Base-by-base conservation (phyloP, 2,113 vertebrate genomes). In the Apus apus region DNA sequence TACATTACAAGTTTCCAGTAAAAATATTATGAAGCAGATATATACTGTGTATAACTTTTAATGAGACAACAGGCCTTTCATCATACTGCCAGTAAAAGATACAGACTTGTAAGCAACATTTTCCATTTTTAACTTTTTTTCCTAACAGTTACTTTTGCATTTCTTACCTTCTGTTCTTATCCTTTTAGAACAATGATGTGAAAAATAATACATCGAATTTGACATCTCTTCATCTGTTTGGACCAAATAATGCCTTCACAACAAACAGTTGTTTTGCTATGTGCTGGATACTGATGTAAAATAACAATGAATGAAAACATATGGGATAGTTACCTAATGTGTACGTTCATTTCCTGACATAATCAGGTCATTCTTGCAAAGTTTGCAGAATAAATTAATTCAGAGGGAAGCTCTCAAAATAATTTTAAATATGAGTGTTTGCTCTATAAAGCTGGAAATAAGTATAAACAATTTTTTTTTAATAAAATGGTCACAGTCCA, bases 191-290 rank as follows among this genome's bases (percentile, higher is more conserved):
- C 15, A 80, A 70, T 48, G n/a, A 92, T 48, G 40, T 62, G 20
- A 3, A 46, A 43, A 58, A 88, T 93, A 67, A 19, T 30, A 62
- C 34, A 61, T 53, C 56, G 21, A 86, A 85, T 86, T n/a, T 88
- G 94, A 93, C 89, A 88, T 67, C 58, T 95, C 93, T 90, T 97
- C 92, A 92, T 92, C 94, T 95, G 36, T 73, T 90, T 96, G 84
- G 81, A 96, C 73, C 58, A 94, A 96, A 97, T 93, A 96, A 88
- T 85, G 72, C 75, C 81, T 96, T 89, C 81, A 94, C 56, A 88
- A 82, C 84, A 91, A 91, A 86, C 89, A 90, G 81, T 94, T 94
- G 86, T 92, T 96, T 93, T 75, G 65, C 26, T 93, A 89, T 62
- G 23, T 71, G 46, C 38, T 86, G 51, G 72, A 64, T 93, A 75